Percentiles rank a stretch among this genome's conserved stretches.
These are phyloP conservation scores for Sylvia atricapilla DNA, from an alignment of 2,113 vertebrate genomes.

Conservation along the genomic window DNA sequence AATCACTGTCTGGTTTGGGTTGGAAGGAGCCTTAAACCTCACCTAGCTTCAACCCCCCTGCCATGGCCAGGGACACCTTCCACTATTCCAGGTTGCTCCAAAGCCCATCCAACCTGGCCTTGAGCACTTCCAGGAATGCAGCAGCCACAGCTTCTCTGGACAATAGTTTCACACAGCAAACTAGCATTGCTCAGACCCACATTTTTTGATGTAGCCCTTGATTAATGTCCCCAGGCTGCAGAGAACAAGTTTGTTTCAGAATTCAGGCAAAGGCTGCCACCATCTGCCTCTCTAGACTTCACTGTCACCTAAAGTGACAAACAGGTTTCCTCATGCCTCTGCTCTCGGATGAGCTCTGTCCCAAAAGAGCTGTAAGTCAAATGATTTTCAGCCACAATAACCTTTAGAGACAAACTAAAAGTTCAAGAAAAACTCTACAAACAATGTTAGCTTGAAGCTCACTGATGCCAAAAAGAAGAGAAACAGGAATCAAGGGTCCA, in stretches of 20 bases:
- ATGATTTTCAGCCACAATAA: not conserved
- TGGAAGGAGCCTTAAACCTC: not conserved
- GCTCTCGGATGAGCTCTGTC: not conserved
- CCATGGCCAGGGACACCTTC: not conserved
- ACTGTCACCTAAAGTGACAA: not conserved
- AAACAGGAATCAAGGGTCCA: not conserved
- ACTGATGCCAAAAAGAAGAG: not conserved
- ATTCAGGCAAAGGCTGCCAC: not conserved
- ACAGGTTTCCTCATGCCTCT: not conserved
- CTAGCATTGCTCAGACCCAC: constrained; percentile 38
- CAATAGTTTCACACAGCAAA: constrained; percentile 27
- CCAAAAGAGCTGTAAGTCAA: not conserved
- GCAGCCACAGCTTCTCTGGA: not conserved
- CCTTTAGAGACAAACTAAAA: not conserved
- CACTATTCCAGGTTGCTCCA: not conserved
- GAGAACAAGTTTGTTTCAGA: not conserved
- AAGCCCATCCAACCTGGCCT: not conserved
- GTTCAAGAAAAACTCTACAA: not conserved
- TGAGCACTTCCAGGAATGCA: not conserved
- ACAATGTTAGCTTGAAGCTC: not conserved
- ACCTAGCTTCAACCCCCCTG: not conserved
- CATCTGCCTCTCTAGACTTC: not conserved
- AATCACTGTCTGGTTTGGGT: not conserved
- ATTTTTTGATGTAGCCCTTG: not conserved
- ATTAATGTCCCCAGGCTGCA: not conserved